These are phyloP conservation scores for Bufo gargarizans DNA, from an alignment of 2,113 vertebrate species.

Conservation along the genomic window DNA sequence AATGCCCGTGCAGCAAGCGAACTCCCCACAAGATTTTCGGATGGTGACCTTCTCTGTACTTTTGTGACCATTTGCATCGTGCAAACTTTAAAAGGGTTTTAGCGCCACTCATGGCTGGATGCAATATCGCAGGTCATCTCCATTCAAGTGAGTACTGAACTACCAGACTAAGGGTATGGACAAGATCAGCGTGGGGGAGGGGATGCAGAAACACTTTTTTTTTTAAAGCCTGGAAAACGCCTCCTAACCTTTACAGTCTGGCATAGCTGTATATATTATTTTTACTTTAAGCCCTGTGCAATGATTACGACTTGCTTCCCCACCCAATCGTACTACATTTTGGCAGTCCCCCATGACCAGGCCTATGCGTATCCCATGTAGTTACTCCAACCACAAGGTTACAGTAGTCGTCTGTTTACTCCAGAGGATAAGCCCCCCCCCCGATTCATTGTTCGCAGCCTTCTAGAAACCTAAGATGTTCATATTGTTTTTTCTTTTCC, in stretches of 20 bases:
- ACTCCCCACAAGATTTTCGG: background rate
- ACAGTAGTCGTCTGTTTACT: constrained; percentile 82
- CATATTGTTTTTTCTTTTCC: background rate
- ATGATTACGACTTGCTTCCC: background rate
- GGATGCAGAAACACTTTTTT: background rate
- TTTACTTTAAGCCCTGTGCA: constrained; percentile 66
- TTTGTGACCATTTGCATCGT: background rate
- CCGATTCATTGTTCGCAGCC: constrained; percentile 56
- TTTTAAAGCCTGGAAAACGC: background rate
- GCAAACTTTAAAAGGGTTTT: background rate
- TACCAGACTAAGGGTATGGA: background rate
- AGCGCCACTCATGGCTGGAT: background rate
- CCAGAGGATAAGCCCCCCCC: constrained; percentile 63
- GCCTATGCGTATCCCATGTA: constrained; percentile 78
- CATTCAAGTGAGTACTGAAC: background rate
- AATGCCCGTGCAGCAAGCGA: background rate
- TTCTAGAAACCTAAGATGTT: constrained; percentile 24
- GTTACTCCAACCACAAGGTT: constrained; percentile 79
- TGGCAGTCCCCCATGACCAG: constrained; percentile 65
- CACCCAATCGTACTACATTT: background rate
- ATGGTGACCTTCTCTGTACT: constrained; percentile 18
- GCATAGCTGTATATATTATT: constrained; percentile 61
- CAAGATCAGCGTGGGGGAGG: background rate
- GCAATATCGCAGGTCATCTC: background rate
- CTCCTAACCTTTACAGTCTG: background rate